Conservation (phyloP, 2,113 vertebrate genomes). For the Eclectus roratus region DNA sequence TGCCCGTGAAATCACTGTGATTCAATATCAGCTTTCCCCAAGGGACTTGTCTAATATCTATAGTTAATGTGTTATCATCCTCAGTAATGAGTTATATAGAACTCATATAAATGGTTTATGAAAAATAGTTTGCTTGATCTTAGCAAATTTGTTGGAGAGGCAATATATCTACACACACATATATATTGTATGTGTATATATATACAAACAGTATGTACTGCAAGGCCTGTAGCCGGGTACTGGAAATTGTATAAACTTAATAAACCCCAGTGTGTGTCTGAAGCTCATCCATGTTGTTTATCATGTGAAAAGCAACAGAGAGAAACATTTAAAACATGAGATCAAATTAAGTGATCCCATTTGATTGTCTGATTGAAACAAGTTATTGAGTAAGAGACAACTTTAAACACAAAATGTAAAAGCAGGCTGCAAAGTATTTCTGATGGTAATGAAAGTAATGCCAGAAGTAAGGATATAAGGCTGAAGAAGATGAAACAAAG, state of each 20-base stretch:
- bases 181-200: background rate
- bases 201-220: background rate
- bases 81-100: background rate
- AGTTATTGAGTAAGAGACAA: background rate
- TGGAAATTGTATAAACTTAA: background rate
- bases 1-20: accelerated
- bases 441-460: background rate
- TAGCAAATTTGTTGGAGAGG: background rate
- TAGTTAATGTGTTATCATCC: background rate
- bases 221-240: background rate
- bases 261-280: background rate
- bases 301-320: background rate
- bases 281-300: background rate
- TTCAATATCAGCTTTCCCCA: background rate
- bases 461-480: background rate
- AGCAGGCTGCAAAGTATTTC: background rate
- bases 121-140: background rate
- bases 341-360: background rate
- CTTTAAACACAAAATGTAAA: background rate
- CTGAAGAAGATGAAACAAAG: background rate
- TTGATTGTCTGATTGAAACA: background rate
- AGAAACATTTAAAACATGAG: background rate
- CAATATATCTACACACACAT: accelerated
- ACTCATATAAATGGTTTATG: background rate
- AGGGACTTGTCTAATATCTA: background rate